These are phyloP conservation scores for Temnothorax unifasciatus DNA, from an alignment of 2,888 invertebrate genomes.

Conservation along the genomic window DNA sequence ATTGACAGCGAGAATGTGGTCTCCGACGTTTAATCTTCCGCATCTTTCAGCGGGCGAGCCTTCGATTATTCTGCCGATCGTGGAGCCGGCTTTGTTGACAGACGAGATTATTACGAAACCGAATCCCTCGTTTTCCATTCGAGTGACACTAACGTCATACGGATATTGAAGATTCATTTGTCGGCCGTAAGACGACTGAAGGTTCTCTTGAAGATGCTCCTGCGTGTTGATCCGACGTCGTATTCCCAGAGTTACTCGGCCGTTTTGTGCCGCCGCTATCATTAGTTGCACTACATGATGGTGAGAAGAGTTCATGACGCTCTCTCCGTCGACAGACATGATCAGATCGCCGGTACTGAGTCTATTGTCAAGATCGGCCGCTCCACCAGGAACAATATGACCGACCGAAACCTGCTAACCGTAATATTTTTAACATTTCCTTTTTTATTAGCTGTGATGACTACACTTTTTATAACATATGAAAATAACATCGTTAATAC, in stretches of 20 bases:
- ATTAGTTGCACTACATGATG: slow-evolving; percentile 97
- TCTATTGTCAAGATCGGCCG: slow-evolving; percentile 96
- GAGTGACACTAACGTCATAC: slow-evolving; percentile 96
- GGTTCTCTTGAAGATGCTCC: slow-evolving; percentile 85
- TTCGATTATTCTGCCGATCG: slow-evolving; percentile 97
- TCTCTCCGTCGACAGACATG: slow-evolving; percentile 95
- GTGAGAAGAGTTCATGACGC: slow-evolving; percentile 95
- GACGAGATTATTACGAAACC: slow-evolving; percentile 99
- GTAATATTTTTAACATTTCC: slow-evolving; percentile 72
- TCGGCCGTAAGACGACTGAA: slow-evolving; percentile 84
- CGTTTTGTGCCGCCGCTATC: slow-evolving; percentile 94
- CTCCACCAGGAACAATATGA: slow-evolving; percentile 98
- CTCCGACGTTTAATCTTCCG: slow-evolving; percentile 96
- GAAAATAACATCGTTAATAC: slow-evolving; percentile 21
- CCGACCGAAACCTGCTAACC: slow-evolving; percentile 94
- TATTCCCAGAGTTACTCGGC: slow-evolving; percentile 94
- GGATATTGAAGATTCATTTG: slow-evolving; percentile 88
- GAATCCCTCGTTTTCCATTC: slow-evolving; percentile 98
- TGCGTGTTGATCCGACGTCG: slow-evolving; percentile 88
- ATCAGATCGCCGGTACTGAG: slow-evolving; percentile 97
- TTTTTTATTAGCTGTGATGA: slow-evolving; percentile 18
- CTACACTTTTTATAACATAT: neutral
- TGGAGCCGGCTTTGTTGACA: slow-evolving; percentile 95
- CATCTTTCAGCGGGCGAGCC: slow-evolving; percentile 98
- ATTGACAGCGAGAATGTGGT: slow-evolving; percentile 98